Evolutionary conservation across 2,888 invertebrate genomes (phyloP), one percentile per base, ranked within the genome.

Genomic region (Abscondita cerata): DNA sequence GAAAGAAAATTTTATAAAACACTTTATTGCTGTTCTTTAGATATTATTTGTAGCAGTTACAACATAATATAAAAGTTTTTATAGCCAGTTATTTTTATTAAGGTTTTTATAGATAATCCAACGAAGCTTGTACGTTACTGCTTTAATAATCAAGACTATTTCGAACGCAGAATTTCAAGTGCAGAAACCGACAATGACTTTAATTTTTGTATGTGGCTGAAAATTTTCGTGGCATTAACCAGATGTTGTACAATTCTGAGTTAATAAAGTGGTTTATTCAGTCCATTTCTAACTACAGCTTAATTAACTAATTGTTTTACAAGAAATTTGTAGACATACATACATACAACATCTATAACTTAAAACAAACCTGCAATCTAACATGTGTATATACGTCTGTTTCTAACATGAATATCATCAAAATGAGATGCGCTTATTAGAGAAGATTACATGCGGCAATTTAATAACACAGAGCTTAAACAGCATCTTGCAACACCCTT

Each of bases 361-460:
- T 52, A 57, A 62, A 57, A 51, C 57, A 52, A 50, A 41, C 46
- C 40, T n/a, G 13, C 46, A 61, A 53, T 50, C 62, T 55, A 62
- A 51, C 34, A 53, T 61, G 40, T 53, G 47, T 58, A 54, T 65
- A 51, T 54, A 55, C 46, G 62, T 65, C 62, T 62, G 62, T 52
- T 62, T 54, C 56, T 59, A 62, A 59, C 65, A 62, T 56, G 62
- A 58, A 52, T 62, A 59, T 48, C 54, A 58, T 59, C 58, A 53
- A 62, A 54, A 62, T 53, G 62, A 62, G 62, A 58, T 59, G 62
- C 57, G 62, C 62, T 63, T 63, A 59, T 63, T 59, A 63, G 55
- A 50, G 63, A 59, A 62, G 64, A 67, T 67, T 64, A 62, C 65
- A 65, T 67, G 64, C 56, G 56, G 65, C 57, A 64, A 65, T 62